Evolutionary conservation across 2,113 vertebrate genomes (phyloP).

Genomic region (Tupaia chinensis): DNA sequence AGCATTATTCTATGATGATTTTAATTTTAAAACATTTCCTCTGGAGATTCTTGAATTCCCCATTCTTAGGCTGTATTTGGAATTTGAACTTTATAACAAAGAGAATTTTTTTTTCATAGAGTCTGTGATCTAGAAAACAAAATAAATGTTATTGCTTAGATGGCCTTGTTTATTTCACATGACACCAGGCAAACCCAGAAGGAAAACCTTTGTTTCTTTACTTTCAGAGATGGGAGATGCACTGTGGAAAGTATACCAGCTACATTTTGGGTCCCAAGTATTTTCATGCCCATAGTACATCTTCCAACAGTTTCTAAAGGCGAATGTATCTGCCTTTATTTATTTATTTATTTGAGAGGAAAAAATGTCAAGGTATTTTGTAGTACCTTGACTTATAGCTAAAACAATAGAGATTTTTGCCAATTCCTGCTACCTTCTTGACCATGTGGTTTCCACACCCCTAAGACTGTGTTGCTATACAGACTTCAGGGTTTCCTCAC

Average conservation of each 20-base stretch:
- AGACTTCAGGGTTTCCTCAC: not conserved
- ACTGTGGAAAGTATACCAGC: not conserved
- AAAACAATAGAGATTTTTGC: not conserved
- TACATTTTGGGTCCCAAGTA: not conserved
- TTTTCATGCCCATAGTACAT: not conserved
- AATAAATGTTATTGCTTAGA: conserved; percentile 70
- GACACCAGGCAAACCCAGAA: conserved; percentile 42
- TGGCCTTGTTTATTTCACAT: conserved; percentile 66
- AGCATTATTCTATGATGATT: conserved; percentile 68
- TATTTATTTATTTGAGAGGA: not conserved
- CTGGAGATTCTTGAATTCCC: conserved; percentile 64
- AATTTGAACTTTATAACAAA: conserved; percentile 77
- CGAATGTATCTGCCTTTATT: not conserved
- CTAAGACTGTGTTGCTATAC: not conserved
- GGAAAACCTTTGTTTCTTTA: conserved; percentile 52
- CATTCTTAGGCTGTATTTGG: conserved; percentile 68
- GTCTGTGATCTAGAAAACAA: conserved; percentile 76
- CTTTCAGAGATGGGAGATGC: not conserved
- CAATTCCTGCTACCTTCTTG: not conserved
- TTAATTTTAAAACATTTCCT: conserved; percentile 69
- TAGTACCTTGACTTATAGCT: not conserved
- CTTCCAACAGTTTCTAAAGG: not conserved
- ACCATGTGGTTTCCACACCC: not conserved
- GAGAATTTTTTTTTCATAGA: conserved; percentile 53
- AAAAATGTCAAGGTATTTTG: conserved; percentile 15